Conservation (phyloP, 2,113 vertebrate genomes). For the Prochilodus magdalenae region DNA sequence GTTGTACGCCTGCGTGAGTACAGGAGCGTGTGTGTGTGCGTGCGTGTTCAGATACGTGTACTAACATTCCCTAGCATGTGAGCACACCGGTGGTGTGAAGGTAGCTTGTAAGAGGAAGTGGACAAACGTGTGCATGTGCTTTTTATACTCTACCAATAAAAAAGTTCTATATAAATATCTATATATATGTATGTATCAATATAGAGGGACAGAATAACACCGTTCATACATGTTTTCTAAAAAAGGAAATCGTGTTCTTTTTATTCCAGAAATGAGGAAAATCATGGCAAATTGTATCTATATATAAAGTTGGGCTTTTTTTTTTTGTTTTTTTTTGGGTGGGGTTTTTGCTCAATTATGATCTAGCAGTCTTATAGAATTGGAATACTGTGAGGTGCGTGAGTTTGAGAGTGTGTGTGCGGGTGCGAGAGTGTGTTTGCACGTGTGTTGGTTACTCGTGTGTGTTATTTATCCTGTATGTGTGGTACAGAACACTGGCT, state of each 20-base stretch:
- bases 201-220: constrained; percentile 46
- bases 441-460: constrained; percentile 81
- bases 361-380: constrained; percentile 88
- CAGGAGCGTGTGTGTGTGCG: constrained; percentile 37
- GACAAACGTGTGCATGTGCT: constrained; percentile 85
- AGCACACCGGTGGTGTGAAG: constrained; percentile 80
- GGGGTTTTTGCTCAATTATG: constrained; percentile 71
- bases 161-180: constrained; percentile 18
- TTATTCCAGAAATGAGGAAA: constrained; percentile 26
- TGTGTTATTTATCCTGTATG: constrained; percentile 91
- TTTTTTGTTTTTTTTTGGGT: background rate
- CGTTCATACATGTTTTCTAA: constrained; percentile 23
- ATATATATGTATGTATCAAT: constrained; percentile 55
- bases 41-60: constrained; percentile 74
- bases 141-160: constrained; percentile 74
- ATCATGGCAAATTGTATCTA: constrained; percentile 41
- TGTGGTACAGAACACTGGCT: constrained; percentile 91
- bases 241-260: constrained; percentile 25
- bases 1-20: background rate
- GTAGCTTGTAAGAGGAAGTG: constrained; percentile 84
- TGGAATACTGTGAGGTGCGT: constrained; percentile 86
- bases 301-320: constrained; percentile 45
- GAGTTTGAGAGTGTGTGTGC: constrained; percentile 63
- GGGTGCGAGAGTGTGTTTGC: constrained; percentile 59
- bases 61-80: constrained; percentile 90